These are phyloP conservation scores for Synanceia verrucosa DNA, from an alignment of 2,797 vertebrate genomes.

Conservation along the genomic window DNA sequence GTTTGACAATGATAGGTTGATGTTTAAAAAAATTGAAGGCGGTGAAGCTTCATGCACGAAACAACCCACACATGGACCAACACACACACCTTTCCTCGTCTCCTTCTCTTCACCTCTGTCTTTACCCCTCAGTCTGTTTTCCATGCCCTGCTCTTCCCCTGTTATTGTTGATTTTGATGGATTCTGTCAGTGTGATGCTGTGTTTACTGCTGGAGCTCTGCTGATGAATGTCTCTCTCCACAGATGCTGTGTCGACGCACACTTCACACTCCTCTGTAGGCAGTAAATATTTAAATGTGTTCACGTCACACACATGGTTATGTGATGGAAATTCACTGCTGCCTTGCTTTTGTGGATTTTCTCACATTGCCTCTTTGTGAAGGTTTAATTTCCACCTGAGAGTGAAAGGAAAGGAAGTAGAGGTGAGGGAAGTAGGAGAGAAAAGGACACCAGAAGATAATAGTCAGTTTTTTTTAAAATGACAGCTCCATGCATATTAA, in stretches of 20 bases:
- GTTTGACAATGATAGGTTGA: background rate
- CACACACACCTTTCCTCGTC: background rate
- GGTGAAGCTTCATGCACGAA: background rate
- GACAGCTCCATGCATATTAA: constrained; percentile 28
- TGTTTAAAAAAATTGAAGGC: constrained; percentile 1
- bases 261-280: constrained; percentile 46
- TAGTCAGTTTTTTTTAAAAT: constrained; percentile 21
- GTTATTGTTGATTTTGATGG: constrained; percentile 43
- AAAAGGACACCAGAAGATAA: background rate
- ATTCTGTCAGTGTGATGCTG: constrained; percentile 49
- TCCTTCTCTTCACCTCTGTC: background rate
- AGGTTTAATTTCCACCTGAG: constrained; percentile 57
- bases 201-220: constrained; percentile 28
- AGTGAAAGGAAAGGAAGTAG: constrained; percentile 9
- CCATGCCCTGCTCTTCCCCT: constrained; percentile 21
- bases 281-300: constrained; percentile 54
- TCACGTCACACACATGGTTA: constrained; percentile 11
- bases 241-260: constrained; percentile 35
- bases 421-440: background rate
- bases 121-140: background rate
- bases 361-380: constrained; percentile 18
- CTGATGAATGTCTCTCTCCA: background rate
- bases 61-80: background rate
- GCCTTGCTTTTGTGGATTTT: background rate
- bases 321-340: background rate